Evolutionary conservation across 2,113 vertebrate species (phyloP).

Genomic region (Dasypus novemcinctus): DNA sequence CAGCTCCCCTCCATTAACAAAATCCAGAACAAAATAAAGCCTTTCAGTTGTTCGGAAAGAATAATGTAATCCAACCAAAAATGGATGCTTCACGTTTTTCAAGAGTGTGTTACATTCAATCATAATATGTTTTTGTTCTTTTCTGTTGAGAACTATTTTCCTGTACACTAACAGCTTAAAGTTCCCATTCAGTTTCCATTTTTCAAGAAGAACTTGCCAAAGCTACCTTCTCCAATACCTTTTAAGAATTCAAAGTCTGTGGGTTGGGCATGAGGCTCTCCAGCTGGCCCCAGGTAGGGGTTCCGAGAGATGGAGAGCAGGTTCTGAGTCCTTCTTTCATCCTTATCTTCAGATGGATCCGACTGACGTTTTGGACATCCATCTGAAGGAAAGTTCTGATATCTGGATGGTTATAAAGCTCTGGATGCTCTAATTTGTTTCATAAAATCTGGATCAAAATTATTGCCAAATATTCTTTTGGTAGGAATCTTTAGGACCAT

Average conservation of each 20-base stretch:
- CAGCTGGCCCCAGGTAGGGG: constrained; percentile 98
- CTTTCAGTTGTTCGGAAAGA: constrained; percentile 98
- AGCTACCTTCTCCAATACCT: no score
- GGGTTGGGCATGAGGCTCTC: constrained; percentile 89
- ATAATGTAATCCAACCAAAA: constrained; percentile 97
- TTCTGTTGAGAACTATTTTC: constrained; percentile 96
- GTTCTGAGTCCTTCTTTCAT: constrained; percentile 91
- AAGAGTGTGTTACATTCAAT: constrained; percentile 97
- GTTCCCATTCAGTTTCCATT: constrained; percentile 94
- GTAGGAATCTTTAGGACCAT: constrained; percentile 97
- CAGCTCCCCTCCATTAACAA: constrained; percentile 99
- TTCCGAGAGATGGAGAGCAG: constrained; percentile 93
- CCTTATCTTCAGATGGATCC: constrained; percentile 95
- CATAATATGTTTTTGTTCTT: constrained; percentile 99
- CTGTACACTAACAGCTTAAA: constrained; percentile 97
- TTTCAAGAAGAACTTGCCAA: constrained; percentile 94
- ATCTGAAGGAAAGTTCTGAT: constrained; percentile 95
- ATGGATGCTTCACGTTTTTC: constrained; percentile 98
- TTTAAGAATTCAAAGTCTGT: no score
- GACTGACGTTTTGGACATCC: constrained; percentile 93
- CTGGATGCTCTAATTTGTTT: constrained; percentile 10
- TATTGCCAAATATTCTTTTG: constrained; percentile 99
- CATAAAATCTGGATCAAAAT: constrained; percentile 92
- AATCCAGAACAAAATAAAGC: constrained; percentile 98
- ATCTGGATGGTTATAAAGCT: constrained; percentile 86